These are phyloP conservation scores for Coelopa frigida DNA, from an alignment of 1,140 invertebrate genomes.

Conservation along the genomic window DNA sequence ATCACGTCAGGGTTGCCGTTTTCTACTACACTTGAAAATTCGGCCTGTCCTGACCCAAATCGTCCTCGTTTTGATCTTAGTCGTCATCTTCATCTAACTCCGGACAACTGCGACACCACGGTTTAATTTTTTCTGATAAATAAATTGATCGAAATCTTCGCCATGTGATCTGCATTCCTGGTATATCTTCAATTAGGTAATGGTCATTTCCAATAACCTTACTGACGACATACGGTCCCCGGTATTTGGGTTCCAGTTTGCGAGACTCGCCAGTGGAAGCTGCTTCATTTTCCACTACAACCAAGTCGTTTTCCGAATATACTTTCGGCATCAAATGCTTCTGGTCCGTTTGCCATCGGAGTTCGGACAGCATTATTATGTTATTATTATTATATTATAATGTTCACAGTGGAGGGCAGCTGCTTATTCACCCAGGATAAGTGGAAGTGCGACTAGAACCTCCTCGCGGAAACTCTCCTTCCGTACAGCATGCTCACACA, in stretches of 20 bases:
- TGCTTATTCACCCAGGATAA: too few species aligned
- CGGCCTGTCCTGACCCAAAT: slow-evolving; percentile 2
- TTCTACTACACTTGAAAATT: too few species aligned
- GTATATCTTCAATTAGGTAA: slow-evolving; percentile 6
- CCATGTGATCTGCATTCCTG: background rate
- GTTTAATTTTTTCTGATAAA: background rate
- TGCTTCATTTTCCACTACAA: slow-evolving; percentile 9
- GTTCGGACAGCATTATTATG: too few species aligned
- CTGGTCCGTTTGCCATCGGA: too few species aligned
- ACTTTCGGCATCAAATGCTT: slow-evolving; percentile 1
- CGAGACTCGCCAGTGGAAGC: slow-evolving; percentile 2
- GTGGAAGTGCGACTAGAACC: too few species aligned
- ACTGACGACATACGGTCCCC: too few species aligned
- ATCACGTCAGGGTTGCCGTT: too few species aligned
- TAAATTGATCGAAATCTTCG: slow-evolving; percentile 2
- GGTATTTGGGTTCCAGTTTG: slow-evolving; percentile 7
- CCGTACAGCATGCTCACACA: too few species aligned
- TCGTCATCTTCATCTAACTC: background rate
- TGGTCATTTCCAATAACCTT: too few species aligned
- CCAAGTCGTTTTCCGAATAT: slow-evolving; percentile 5
- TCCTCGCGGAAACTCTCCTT: too few species aligned
- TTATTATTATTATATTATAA: too few species aligned
- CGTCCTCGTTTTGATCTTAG: slow-evolving; percentile 7
- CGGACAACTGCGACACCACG: background rate
- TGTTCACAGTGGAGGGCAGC: too few species aligned